Conservation (phyloP, 2,113 vertebrate species). For the Solea senegalensis region DNA sequence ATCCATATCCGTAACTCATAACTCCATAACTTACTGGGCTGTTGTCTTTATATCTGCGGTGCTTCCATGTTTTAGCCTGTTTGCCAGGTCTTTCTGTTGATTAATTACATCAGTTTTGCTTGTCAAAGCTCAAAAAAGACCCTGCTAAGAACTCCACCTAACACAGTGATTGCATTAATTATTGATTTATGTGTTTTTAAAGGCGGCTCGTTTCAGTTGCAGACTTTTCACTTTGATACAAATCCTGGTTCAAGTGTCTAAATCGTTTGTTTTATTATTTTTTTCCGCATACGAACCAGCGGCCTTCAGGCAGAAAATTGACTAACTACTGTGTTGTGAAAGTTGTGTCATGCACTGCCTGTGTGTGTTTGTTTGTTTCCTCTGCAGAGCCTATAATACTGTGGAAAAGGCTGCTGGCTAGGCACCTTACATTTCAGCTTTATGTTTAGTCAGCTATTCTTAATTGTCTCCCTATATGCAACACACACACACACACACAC, state of each 20-base stretch:
- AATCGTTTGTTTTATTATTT: too few relatives aligned
- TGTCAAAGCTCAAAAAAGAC: too few relatives aligned
- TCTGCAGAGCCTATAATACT: slow-evolving; percentile 18
- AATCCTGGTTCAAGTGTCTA: too few relatives aligned
- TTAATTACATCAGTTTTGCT: too few relatives aligned
- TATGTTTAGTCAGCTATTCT: slow-evolving; percentile 66
- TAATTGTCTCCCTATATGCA: slow-evolving; percentile 26
- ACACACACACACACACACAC: slow-evolving; percentile 4
- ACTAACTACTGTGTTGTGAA: not conserved
- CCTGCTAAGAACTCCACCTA: not conserved
- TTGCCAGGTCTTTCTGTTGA: too few relatives aligned
- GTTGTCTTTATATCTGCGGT: too few relatives aligned
- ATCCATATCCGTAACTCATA: too few relatives aligned
- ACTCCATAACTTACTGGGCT: too few relatives aligned
- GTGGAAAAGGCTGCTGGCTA: slow-evolving; percentile 50
- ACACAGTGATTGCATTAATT: not conserved
- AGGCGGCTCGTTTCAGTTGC: not conserved
- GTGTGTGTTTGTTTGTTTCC: not conserved
- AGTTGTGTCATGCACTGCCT: not conserved
- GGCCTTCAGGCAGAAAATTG: too few relatives aligned
- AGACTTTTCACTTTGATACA: not conserved
- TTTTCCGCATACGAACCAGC: too few relatives aligned
- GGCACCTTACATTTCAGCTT: slow-evolving; percentile 49
- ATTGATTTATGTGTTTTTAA: not conserved
- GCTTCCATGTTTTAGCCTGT: too few relatives aligned